Evolutionary conservation across 2,113 vertebrate species (phyloP).

Genomic region (Poeciliopsis prolifica): DNA sequence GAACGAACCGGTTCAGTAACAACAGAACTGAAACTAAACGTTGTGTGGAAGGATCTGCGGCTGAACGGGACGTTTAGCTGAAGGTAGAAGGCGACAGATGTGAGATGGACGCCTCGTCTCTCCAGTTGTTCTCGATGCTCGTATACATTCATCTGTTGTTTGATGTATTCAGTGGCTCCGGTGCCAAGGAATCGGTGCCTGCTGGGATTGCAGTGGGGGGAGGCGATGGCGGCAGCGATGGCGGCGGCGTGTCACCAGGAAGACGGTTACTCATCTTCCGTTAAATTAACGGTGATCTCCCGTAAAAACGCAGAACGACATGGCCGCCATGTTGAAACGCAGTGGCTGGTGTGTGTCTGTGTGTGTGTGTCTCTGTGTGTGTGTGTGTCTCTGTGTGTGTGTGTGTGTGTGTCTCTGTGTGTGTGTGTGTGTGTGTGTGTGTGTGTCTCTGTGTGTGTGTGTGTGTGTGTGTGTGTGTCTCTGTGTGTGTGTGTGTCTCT

Average conservation of each 20-base stretch:
- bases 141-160: slow-evolving; percentile 71
- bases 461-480: slow-evolving; percentile 7
- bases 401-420: slow-evolving; percentile 40
- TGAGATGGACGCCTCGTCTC: slow-evolving; percentile 58
- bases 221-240: neutral
- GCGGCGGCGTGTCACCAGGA: neutral
- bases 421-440: too few species aligned
- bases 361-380: slow-evolving; percentile 25
- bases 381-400: slow-evolving; percentile 9
- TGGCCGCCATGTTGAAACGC: slow-evolving; percentile 29
- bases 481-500: too few species aligned
- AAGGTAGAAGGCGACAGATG: slow-evolving; percentile 58
- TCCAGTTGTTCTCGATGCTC: slow-evolving; percentile 49
- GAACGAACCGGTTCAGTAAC: too few species aligned
- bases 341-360: slow-evolving; percentile 25
- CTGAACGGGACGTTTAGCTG: neutral
- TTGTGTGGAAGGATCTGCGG: too few species aligned
- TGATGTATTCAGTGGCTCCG: slow-evolving; percentile 65
- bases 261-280: slow-evolving; percentile 65
- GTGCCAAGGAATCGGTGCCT: slow-evolving; percentile 71
- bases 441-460: slow-evolving; percentile 19
- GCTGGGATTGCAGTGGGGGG: slow-evolving; percentile 51
- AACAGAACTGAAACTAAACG: too few species aligned
- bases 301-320: slow-evolving; percentile 40
- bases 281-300: slow-evolving; percentile 66